A percentile compares a stretch with the other conserved stretches of the same genome.
phyloP scores from a whole-genome alignment of 2,113 vertebrate genomes.

The Brachionichthys hirsutus region DNA sequence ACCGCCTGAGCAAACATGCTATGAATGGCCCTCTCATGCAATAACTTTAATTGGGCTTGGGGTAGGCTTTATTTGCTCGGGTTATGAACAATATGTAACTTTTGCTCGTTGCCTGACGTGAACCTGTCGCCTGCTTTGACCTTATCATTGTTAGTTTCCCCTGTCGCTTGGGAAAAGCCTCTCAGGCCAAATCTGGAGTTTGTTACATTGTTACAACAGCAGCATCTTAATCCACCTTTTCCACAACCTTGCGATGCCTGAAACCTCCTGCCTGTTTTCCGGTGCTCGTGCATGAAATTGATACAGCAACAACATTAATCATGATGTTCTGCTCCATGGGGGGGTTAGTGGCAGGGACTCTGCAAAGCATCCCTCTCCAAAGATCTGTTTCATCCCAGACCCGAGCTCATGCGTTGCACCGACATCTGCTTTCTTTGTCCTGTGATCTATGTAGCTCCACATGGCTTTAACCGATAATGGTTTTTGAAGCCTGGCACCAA shows the following conservation, averaged over 20 bases:
- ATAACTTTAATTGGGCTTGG: conserved; percentile 63
- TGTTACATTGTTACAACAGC: background rate
- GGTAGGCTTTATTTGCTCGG: conserved; percentile 57
- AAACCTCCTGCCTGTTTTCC: conserved; percentile 14
- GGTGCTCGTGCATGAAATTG: conserved; percentile 6
- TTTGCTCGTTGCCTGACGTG: conserved; percentile 48
- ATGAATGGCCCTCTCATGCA: conserved; percentile 62
- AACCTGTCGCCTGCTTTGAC: conserved; percentile 58
- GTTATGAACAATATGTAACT: conserved; percentile 51
- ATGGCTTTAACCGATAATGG: conserved; percentile 1
- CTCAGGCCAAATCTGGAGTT: conserved; percentile 4
- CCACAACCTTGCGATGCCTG: conserved; percentile 13
- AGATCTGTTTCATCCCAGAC: conserved; percentile 36
- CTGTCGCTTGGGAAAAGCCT: background rate
- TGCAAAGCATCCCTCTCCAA: conserved; percentile 3
- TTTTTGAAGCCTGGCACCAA: conserved; percentile 22
- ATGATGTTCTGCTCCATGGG: conserved; percentile 13
- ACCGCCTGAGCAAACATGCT: conserved; percentile 67
- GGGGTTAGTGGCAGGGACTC: conserved; percentile 15
- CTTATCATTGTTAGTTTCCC: conserved; percentile 27
- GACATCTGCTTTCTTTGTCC: conserved; percentile 33
- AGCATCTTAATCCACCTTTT: conserved; percentile 20
- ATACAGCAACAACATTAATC: conserved; percentile 41
- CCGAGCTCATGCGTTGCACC: conserved; percentile 22
- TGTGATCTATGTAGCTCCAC: conserved; percentile 8